Evolutionary conservation across 2,888 invertebrate genomes (phyloP).

Genomic region (Dichetophora obliterata): DNA sequence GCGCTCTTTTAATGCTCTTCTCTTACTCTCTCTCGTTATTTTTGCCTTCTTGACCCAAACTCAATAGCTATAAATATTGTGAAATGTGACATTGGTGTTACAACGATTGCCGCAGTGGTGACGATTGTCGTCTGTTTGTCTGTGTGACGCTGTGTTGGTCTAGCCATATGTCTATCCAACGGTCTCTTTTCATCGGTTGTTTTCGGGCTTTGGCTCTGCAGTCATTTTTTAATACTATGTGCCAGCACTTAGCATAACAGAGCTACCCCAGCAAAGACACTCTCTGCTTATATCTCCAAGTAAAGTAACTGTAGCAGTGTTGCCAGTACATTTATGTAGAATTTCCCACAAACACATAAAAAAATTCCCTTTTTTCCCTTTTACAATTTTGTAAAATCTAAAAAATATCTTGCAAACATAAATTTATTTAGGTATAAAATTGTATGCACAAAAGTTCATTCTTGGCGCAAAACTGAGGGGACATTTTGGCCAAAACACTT

Average conservation of each 20-base stretch:
- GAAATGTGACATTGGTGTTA: conserved; percentile 3
- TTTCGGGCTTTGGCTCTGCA: neutral
- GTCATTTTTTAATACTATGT: neutral
- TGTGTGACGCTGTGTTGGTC: neutral
- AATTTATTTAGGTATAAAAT: too few species aligned
- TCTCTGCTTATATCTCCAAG: neutral
- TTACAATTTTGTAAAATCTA: too few species aligned
- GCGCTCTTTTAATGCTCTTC: neutral
- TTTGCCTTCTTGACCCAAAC: neutral
- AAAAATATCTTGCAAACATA: too few species aligned
- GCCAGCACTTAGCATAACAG: too few species aligned
- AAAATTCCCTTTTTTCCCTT: too few species aligned
- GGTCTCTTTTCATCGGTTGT: neutral
- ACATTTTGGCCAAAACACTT: too few species aligned
- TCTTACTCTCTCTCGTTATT: neutral
- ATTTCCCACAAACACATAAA: too few species aligned
- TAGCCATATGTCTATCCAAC: neutral
- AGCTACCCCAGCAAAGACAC: neutral
- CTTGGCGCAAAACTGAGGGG: too few species aligned
- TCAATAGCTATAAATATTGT: neutral
- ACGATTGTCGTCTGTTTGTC: neutral
- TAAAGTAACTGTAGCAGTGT: too few species aligned
- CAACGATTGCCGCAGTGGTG: conserved; percentile 23
- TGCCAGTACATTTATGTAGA: too few species aligned
- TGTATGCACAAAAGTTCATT: too few species aligned